Conservation (phyloP, 1,140 invertebrate species). For the Lasioglossum albipes region DNA sequence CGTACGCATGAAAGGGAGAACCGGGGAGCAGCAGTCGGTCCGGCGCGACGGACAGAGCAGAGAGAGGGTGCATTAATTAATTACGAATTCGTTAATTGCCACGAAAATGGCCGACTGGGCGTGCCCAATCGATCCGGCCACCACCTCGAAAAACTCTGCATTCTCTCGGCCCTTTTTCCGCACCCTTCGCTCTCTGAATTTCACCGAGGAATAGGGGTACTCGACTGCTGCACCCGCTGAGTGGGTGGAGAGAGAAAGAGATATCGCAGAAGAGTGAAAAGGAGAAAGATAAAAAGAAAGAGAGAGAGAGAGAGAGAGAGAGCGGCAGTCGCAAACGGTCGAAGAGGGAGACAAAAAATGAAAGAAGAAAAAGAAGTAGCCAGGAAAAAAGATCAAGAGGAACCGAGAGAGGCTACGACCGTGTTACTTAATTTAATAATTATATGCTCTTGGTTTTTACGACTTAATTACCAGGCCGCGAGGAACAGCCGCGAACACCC, state of each 20-base stretch:
- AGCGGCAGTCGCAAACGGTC: background rate
- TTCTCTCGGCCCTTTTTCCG: slow-evolving; percentile 10
- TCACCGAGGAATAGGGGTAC: slow-evolving; percentile 6
- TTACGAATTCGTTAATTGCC: slow-evolving; percentile 68
- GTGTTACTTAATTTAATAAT: slow-evolving; percentile 52
- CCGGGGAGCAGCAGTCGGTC: background rate
- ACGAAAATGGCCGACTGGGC: slow-evolving; percentile 70
- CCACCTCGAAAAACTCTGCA: slow-evolving; percentile 49
- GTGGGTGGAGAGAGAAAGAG: background rate
- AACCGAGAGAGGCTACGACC: background rate
- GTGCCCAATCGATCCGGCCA: slow-evolving; percentile 59
- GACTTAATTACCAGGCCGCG: slow-evolving; percentile 42
- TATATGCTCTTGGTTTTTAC: slow-evolving; percentile 40
- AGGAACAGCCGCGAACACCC: slow-evolving; percentile 21
- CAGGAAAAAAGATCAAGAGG: background rate
- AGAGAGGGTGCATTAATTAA: slow-evolving; percentile 67
- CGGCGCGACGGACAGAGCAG: background rate
- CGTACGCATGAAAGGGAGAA: slow-evolving; percentile 30
- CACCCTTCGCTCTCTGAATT: slow-evolving; percentile 36
- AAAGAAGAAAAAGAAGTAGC: background rate
- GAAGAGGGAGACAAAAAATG: too few species aligned
- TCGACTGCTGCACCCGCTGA: slow-evolving; percentile 7
- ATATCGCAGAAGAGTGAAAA: background rate
- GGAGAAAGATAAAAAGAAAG: background rate
- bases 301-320: background rate